These are phyloP conservation scores for Stegastes partitus DNA, from an alignment of 2,113 vertebrate genomes.

Conservation along the genomic window DNA sequence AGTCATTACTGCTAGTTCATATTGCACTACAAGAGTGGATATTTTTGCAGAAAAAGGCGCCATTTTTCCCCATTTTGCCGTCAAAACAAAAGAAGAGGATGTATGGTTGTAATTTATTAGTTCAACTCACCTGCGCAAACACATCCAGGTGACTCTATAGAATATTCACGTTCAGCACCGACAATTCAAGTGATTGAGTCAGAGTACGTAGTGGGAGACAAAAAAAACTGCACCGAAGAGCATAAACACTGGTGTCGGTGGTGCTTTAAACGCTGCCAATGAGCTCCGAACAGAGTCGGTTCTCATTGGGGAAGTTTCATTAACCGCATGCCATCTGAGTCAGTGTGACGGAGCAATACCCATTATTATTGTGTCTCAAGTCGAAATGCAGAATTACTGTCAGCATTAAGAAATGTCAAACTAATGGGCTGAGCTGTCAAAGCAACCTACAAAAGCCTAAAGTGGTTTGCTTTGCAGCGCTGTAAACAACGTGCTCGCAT, in stretches of 20 bases:
- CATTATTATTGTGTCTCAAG: conserved; percentile 44
- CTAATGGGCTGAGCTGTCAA: conserved; percentile 42
- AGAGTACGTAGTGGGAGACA: not conserved
- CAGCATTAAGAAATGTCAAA: conserved; percentile 47
- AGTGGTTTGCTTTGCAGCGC: conserved; percentile 14
- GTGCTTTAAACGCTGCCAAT: conserved; percentile 38
- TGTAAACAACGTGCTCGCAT: not conserved
- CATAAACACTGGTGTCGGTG: conserved; percentile 36
- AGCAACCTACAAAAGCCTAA: conserved; percentile 34
- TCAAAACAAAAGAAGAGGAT: too few relatives aligned
- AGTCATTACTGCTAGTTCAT: too few relatives aligned
- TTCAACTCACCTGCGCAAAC: not conserved
- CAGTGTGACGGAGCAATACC: conserved; percentile 35
- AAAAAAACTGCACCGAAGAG: conserved; percentile 1
- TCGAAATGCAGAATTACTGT: conserved; percentile 48
- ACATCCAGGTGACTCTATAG: not conserved
- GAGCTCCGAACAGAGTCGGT: conserved; percentile 37
- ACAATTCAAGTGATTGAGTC: conserved; percentile 5
- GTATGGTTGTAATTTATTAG: too few relatives aligned
- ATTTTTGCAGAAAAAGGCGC: too few relatives aligned
- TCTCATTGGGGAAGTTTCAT: conserved; percentile 54
- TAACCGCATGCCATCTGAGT: conserved; percentile 60
- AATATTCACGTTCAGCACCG: not conserved
- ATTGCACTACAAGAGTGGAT: too few relatives aligned
- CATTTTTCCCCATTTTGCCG: too few relatives aligned